Percentiles rank a stretch among this genome's conserved stretches.
phyloP scores from a whole-genome alignment of 2,797 vertebrate genomes.

The Anabacerthia variegaticeps region DNA sequence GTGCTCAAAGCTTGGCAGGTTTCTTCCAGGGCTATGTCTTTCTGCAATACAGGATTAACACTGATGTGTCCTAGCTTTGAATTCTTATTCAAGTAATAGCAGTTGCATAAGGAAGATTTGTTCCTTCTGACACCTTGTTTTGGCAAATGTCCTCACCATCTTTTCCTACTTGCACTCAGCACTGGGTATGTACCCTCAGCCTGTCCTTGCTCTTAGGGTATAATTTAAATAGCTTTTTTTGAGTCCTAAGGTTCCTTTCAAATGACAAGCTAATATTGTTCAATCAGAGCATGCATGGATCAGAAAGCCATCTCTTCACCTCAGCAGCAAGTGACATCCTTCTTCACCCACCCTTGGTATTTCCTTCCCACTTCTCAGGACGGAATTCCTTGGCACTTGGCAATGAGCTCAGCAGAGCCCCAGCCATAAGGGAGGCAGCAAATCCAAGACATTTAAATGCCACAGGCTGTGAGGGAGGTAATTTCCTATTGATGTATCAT shows the following conservation, averaged over 20 bases:
- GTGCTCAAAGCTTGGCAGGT: neutral
- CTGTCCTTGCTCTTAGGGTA: neutral
- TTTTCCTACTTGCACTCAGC: accelerated
- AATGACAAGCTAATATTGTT: accelerated
- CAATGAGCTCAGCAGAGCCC: neutral
- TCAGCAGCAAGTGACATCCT: neutral
- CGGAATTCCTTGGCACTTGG: neutral
- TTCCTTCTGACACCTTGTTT: neutral
- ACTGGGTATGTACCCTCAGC: neutral
- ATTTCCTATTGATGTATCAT: neutral
- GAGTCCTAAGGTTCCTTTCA: neutral
- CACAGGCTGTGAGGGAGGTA: neutral
- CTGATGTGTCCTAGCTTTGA: neutral
- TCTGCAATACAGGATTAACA: neutral
- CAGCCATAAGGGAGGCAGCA: neutral
- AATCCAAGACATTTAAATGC: neutral
- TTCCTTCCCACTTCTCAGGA: neutral
- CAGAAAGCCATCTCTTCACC: neutral
- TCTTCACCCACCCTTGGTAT: neutral
- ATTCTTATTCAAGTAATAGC: neutral
- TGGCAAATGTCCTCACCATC: neutral
- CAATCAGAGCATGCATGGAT: neutral
- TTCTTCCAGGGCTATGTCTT: neutral
- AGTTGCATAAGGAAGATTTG: neutral
- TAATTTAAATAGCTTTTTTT: neutral